phyloP scores from a whole-genome alignment of 2,888 invertebrate species.

The Acrobasis suavella region DNA sequence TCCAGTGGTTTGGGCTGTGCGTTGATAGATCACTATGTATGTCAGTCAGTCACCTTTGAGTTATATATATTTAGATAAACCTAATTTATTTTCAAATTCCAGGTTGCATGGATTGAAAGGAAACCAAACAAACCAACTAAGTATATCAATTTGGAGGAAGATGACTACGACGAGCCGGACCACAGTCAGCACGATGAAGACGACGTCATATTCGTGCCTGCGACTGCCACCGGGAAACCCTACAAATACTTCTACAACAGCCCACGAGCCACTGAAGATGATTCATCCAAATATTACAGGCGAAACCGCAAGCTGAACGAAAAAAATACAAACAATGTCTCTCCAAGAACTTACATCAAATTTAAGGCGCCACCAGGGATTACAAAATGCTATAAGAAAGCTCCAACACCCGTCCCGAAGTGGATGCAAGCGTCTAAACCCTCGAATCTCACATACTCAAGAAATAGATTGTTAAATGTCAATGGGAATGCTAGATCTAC shows the following conservation, averaged over 20 bases:
- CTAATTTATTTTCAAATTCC: conserved; percentile 31
- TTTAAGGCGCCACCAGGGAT: conserved; percentile 66
- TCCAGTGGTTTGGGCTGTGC: too few relatives aligned
- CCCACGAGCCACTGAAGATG: conserved; percentile 41
- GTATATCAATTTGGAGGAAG: conserved; percentile 64
- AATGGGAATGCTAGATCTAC: conserved; percentile 65
- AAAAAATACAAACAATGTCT: conserved; percentile 41
- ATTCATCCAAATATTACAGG: conserved; percentile 54
- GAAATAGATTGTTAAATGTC: conserved; percentile 53
- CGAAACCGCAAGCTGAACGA: conserved; percentile 55
- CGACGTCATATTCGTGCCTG: conserved; percentile 69
- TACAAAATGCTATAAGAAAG: conserved; percentile 63
- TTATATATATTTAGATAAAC: too few relatives aligned
- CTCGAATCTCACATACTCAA: conserved; percentile 49
- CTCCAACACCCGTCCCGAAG: conserved; percentile 52
- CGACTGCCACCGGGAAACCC: conserved; percentile 50
- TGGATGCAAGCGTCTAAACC: conserved; percentile 61
- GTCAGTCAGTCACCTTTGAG: too few relatives aligned
- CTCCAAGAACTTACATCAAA: conserved; percentile 59
- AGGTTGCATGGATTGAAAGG: conserved; percentile 64
- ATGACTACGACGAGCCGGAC: conserved; percentile 35
- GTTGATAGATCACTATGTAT: too few relatives aligned
- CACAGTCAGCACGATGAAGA: conserved; percentile 53
- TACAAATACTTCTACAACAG: conserved; percentile 55
- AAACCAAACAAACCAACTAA: conserved; percentile 56